A percentile compares a stretch with the other conserved stretches of the same genome.
Evolutionary conservation across 2,888 invertebrate genomes (phyloP).

Genomic region (Drosophila subquinaria): DNA sequence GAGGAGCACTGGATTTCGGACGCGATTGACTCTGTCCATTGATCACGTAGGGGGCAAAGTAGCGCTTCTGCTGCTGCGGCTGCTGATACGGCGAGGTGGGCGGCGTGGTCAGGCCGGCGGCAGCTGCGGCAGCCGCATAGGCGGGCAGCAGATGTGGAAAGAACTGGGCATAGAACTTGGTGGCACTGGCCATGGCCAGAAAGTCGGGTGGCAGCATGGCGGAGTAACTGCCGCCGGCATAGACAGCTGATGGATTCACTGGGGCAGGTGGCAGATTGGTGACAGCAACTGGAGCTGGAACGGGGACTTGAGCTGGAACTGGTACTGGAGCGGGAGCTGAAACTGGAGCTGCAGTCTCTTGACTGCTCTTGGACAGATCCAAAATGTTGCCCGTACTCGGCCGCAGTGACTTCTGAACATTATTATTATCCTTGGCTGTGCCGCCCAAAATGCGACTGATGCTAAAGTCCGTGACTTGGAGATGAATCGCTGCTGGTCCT

Average conservation of each 20-base stretch:
- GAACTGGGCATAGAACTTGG: constrained; percentile 83
- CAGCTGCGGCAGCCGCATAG: constrained; percentile 75
- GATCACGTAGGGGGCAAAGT: constrained; percentile 75
- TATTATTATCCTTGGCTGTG: constrained; percentile 12
- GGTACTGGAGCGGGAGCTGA: background rate
- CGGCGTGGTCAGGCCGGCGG: constrained; percentile 67
- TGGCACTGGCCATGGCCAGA: constrained; percentile 82
- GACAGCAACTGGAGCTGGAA: constrained; percentile 23
- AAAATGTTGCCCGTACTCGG: constrained; percentile 61
- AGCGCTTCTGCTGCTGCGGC: constrained; percentile 65
- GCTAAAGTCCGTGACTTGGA: constrained; percentile 84
- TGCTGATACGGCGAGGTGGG: constrained; percentile 69
- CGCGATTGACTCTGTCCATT: constrained; percentile 53
- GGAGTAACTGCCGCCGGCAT: constrained; percentile 47
- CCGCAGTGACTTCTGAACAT: constrained; percentile 21
- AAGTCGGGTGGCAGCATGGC: constrained; percentile 73
- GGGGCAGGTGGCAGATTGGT: background rate
- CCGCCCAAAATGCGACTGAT: constrained; percentile 80
- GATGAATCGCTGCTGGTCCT: constrained; percentile 35
- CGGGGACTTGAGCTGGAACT: constrained; percentile 10
- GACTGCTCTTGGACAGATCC: constrained; percentile 82
- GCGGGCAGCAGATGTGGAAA: constrained; percentile 82
- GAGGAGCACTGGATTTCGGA: constrained; percentile 33
- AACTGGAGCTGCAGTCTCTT: constrained; percentile 14
- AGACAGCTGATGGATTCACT: constrained; percentile 6